Evolutionary conservation across 1,140 invertebrate species (phyloP).

Genomic region (Drosophila azteca): DNA sequence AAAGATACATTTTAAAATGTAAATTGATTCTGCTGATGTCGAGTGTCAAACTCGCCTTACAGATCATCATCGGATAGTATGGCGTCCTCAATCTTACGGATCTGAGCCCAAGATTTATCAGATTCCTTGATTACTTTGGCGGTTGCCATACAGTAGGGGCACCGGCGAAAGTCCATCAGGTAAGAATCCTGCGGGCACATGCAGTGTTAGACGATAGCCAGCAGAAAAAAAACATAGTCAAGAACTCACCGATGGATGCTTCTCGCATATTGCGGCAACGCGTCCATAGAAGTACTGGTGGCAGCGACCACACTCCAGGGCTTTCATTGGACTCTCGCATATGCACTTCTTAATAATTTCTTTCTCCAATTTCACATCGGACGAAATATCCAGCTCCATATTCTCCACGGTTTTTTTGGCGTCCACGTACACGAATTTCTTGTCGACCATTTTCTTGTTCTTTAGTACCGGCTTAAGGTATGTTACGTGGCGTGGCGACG

Average conservation of each 20-base stretch:
- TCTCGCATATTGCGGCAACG: constrained; percentile 24
- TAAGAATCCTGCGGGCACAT: too few species aligned
- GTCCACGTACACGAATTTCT: too few species aligned
- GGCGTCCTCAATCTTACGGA: constrained; percentile 45
- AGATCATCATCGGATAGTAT: constrained; percentile 44
- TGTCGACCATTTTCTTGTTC: too few species aligned
- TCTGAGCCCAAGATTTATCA: constrained; percentile 13
- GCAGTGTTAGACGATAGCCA: too few species aligned
- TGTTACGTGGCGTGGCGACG: neutral
- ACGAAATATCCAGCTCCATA: neutral
- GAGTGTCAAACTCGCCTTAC: constrained; percentile 37
- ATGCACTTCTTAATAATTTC: constrained; percentile 14
- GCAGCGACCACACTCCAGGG: constrained; percentile 50
- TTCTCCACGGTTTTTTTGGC: neutral
- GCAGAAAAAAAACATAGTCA: neutral
- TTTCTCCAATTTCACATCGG: neutral
- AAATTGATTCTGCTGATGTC: neutral
- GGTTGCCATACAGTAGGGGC: constrained; percentile 1
- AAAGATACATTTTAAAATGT: too few species aligned
- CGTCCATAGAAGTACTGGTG: constrained; percentile 57
- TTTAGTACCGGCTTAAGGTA: neutral
- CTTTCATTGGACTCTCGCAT: constrained; percentile 25
- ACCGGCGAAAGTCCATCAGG: too few species aligned
- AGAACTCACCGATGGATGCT: constrained; percentile 45
- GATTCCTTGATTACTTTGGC: neutral